These are phyloP conservation scores for Istiophorus platypterus DNA, from an alignment of 2,113 vertebrate species.

Conservation along the genomic window DNA sequence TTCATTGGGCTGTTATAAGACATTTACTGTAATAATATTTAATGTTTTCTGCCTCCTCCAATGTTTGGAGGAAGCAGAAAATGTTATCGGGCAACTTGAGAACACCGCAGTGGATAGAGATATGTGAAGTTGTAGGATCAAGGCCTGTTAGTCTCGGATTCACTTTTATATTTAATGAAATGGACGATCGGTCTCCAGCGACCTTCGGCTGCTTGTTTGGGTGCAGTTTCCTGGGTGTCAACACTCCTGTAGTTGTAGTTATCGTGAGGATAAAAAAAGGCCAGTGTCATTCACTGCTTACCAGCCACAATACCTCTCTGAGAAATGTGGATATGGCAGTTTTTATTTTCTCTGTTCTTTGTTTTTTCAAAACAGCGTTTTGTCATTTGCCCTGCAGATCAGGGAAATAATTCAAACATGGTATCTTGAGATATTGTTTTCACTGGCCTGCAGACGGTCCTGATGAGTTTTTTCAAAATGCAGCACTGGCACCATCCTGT, in stretches of 20 bases:
- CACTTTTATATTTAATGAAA: constrained; percentile 47
- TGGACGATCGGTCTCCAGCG: not conserved
- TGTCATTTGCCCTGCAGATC: not conserved
- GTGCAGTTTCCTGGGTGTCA: constrained; percentile 32
- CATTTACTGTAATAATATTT: not conserved
- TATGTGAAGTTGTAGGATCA: constrained; percentile 39
- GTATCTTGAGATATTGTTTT: not conserved
- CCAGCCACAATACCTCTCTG: constrained; percentile 15
- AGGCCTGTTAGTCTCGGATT: constrained; percentile 25
- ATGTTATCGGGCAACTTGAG: constrained; percentile 10
- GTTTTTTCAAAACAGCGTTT: too few relatives aligned
- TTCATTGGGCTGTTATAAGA: not conserved
- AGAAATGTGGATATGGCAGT: constrained; percentile 4
- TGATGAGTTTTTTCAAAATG: not conserved
- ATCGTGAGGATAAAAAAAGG: constrained; percentile 31
- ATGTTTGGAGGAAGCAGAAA: constrained; percentile 8
- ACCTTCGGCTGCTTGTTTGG: constrained; percentile 7
- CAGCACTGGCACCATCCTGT: constrained; percentile 36
- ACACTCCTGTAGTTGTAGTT: not conserved
- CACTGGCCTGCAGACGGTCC: not conserved
- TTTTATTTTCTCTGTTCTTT: constrained; percentile 27
- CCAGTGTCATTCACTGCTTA: not conserved
- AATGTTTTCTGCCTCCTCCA: constrained; percentile 13
- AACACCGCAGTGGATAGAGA: constrained; percentile 42
- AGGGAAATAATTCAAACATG: not conserved